Conservation (phyloP, 2,113 vertebrate genomes). For the Eira barbara region DNA sequence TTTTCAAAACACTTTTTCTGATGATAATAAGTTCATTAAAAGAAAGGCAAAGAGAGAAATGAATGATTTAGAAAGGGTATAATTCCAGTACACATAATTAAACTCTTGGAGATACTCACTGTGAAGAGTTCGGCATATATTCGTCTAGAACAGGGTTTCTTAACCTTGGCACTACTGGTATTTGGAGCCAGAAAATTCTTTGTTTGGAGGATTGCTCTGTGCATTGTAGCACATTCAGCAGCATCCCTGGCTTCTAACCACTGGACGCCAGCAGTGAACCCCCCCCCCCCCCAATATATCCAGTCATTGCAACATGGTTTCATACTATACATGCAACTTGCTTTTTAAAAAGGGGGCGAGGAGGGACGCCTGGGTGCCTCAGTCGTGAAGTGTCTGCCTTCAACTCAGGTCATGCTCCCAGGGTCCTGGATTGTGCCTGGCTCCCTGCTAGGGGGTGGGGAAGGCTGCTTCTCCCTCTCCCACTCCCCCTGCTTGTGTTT, state of each 20-base stretch:
- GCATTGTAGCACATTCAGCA: not conserved
- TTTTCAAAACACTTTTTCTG: not conserved
- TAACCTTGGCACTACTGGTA: not conserved
- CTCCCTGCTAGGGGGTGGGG: too few relatives aligned
- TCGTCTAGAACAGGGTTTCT: not conserved
- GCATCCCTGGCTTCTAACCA: not conserved
- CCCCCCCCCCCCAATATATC: rapidly evolving
- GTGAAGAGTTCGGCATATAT: not conserved
- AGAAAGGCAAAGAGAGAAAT: not conserved
- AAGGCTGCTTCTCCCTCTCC: too few relatives aligned
- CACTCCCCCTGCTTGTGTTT: too few relatives aligned
- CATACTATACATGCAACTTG: not conserved
- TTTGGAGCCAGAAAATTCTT: not conserved
- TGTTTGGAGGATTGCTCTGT: not conserved
- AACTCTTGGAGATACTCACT: not conserved
- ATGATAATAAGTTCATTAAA: not conserved
- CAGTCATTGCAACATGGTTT: not conserved
- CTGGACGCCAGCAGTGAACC: not conserved
- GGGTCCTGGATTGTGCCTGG: too few relatives aligned
- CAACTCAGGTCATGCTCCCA: too few relatives aligned
- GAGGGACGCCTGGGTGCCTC: too few relatives aligned
- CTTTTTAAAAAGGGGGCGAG: too few relatives aligned
- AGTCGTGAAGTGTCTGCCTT: too few relatives aligned
- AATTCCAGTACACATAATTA: not conserved
- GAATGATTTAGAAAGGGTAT: not conserved